Base-by-base conservation (phyloP, 1,140 invertebrate species). In the Pseudomyrmex flavicornis region DNA sequence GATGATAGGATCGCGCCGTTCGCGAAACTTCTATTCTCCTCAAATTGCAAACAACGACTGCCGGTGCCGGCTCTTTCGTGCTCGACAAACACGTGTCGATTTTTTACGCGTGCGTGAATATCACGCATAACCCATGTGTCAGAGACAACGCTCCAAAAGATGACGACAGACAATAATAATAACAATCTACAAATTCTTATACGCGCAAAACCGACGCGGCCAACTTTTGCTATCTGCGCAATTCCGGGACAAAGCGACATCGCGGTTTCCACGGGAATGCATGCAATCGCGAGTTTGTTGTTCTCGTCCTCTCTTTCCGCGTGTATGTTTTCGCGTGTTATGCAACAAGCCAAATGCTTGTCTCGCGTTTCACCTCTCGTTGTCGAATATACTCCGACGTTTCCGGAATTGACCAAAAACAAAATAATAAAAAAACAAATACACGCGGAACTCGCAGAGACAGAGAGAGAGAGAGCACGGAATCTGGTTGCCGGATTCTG, bases 221-320 rank as follows among this genome's bases (percentile, higher is more conserved):
- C n/a, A 72, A 80, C 76, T 72, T 80, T 59, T 61, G 66, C 76
- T 59, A 50, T 79, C 9, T 56, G 35, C 35, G 7, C 35, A 35
- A 56, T 74, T 48, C 58, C 8, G 44, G 50, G 48, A 75, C 59
- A 75, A 75, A 82, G 69, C 70, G 70, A 61, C 79, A 44, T 10
- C 26, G 59, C 52, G 17, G 48, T 82, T 82, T 52, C 75, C 70
- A 50, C 22, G 44, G 54, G 35, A 79, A 70, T 26, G 66, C 48
- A 48, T 62, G 63, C 35, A 46, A 10, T 17, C n/a, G n/a, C 56
- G 52, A 35, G 15, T 50, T 80, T 72, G 20, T 70, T 70, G 35
- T 35, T 35, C 35, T 35, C 35, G 35, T 35, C 17, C 26, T 70
- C 35, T 59, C 13, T 59, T 26, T 63, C 1, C 35, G 3, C 22